Evolutionary conservation across 2,888 invertebrate genomes (phyloP).

Genomic region (Lypha dubia): DNA sequence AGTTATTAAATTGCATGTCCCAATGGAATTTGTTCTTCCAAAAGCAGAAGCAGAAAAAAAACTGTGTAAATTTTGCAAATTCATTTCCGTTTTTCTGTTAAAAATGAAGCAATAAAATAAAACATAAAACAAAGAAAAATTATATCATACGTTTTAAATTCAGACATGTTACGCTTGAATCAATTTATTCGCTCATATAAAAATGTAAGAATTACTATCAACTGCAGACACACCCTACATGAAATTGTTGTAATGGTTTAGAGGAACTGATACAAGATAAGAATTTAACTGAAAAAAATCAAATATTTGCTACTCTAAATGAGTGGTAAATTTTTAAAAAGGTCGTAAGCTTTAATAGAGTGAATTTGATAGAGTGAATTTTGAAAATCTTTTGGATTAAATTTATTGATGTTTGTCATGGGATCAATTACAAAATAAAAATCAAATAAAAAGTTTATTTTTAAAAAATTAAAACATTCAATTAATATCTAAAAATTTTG

Average conservation of each 20-base stretch:
- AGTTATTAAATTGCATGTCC: conserved; percentile 65
- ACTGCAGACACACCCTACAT: conserved; percentile 30
- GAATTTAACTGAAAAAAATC: background rate
- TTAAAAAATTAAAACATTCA: background rate
- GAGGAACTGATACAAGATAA: background rate
- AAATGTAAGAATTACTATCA: background rate
- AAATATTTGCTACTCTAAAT: background rate
- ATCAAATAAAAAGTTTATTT: background rate
- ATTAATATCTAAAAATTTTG: background rate
- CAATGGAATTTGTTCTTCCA: conserved; percentile 4
- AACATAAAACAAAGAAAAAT: conserved; percentile 20
- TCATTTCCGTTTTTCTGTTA: conserved; percentile 57
- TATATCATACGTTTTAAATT: conserved; percentile 18
- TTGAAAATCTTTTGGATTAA: background rate
- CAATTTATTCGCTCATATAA: conserved; percentile 22
- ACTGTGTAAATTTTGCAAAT: conserved; percentile 47
- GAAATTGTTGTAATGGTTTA: background rate
- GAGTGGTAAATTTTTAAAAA: background rate
- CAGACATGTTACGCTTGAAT: conserved; percentile 61
- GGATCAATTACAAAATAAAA: background rate
- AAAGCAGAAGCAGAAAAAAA: background rate
- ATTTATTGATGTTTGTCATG: conserved; percentile 38
- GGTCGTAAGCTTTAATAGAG: conserved; percentile 5
- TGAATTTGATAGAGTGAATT: background rate
- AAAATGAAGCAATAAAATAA: background rate